phyloP scores from a whole-genome alignment of 2,888 invertebrate species.

The Andrena fulva region DNA sequence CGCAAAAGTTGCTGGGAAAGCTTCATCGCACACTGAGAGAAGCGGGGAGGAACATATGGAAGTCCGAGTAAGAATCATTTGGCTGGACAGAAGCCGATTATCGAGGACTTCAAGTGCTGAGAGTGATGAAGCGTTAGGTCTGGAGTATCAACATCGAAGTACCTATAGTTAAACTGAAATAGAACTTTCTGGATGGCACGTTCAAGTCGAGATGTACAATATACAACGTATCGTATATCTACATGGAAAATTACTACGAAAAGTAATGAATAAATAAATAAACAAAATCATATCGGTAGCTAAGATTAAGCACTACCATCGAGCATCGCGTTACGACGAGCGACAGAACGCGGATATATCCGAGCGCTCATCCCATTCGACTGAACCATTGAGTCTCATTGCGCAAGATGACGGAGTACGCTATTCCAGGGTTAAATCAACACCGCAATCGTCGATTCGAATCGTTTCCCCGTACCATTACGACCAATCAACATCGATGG shows the following conservation, averaged over 20 bases:
- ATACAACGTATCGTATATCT: no score
- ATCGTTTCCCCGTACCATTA: conserved; percentile 42
- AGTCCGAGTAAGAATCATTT: not conserved
- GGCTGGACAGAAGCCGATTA: not conserved
- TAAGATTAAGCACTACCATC: no score
- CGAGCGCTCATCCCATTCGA: no score
- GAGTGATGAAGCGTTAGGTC: not conserved
- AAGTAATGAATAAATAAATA: no score
- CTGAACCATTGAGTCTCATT: not conserved
- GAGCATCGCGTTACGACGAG: no score
- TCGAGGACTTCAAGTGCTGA: not conserved
- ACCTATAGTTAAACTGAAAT: no score
- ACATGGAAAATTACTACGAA: no score
- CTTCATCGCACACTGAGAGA: not conserved
- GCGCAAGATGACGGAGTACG: not conserved
- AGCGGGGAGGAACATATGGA: not conserved
- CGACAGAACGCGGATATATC: no score
- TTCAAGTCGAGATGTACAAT: no score
- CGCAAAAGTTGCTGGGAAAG: not conserved
- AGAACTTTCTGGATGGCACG: no score
- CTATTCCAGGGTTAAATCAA: not conserved
- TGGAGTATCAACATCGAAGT: not conserved
- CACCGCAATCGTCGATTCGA: conserved; percentile 24
- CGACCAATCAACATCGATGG: conserved; percentile 27
- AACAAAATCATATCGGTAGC: no score